Evolutionary conservation across 2,113 vertebrate species (phyloP).

Genomic region (Labrus mixtus): DNA sequence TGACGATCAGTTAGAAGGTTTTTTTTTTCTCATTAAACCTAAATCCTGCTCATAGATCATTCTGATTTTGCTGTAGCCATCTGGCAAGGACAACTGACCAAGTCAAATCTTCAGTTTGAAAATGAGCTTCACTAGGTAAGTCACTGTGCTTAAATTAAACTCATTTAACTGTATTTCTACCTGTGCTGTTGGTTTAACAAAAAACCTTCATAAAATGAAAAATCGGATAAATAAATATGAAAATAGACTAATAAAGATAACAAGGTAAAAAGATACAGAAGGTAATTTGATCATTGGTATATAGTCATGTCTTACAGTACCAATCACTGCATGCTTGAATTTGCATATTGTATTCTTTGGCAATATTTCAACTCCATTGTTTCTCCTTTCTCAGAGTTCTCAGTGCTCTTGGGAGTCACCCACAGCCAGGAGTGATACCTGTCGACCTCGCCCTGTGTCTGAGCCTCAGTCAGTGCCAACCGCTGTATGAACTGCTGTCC

Average conservation of each 20-base stretch:
- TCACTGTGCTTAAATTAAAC: background rate
- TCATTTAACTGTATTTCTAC: background rate
- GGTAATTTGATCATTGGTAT: too few species aligned
- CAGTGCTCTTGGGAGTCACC: constrained; percentile 40
- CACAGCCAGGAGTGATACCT: constrained; percentile 53
- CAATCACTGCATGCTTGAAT: background rate
- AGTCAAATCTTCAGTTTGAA: background rate
- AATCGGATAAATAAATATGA: too few species aligned
- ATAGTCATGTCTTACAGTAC: background rate
- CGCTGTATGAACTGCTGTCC: constrained; percentile 58
- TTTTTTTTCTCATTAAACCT: background rate
- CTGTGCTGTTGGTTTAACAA: background rate
- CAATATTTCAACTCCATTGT: background rate
- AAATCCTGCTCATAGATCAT: constrained; percentile 2
- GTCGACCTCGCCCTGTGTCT: constrained; percentile 76
- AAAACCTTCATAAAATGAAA: too few species aligned
- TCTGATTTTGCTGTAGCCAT: background rate
- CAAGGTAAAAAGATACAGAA: too few species aligned
- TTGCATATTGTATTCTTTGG: background rate
- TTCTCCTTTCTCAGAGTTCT: constrained; percentile 71
- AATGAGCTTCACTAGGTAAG: constrained; percentile 71
- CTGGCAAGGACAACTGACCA: background rate
- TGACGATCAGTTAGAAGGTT: background rate
- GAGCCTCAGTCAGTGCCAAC: constrained; percentile 68
- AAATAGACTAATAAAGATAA: too few species aligned